These are phyloP conservation scores for Capricornis sumatraensis DNA, from an alignment of 2,113 vertebrate species.

Conservation along the genomic window DNA sequence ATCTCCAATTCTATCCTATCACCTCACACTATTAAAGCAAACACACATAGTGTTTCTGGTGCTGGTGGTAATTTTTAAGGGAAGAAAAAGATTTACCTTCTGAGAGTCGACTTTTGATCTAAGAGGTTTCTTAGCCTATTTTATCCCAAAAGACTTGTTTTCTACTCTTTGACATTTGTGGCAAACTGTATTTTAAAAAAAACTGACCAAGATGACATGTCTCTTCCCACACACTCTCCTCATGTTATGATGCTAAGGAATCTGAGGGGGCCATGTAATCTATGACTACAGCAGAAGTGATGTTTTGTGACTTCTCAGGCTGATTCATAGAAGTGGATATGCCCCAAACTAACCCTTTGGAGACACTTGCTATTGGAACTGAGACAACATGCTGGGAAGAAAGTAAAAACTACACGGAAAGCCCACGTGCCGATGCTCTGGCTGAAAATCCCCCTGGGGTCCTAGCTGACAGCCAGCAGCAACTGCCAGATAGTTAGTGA, in stretches of 20 bases:
- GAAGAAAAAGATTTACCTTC: background rate
- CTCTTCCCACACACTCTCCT: background rate
- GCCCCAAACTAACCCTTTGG: background rate
- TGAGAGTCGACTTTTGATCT: background rate
- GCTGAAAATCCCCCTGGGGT: background rate
- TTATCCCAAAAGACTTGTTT: background rate
- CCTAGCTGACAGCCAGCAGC: background rate
- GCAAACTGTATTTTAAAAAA: background rate
- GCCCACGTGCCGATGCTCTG: background rate
- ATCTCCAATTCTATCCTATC: background rate
- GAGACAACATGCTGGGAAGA: background rate
- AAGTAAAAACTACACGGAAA: background rate
- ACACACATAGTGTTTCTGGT: background rate
- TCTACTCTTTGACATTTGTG: background rate
- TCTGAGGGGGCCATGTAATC: background rate
- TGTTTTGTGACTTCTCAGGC: background rate
- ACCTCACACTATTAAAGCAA: background rate
- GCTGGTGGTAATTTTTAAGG: background rate
- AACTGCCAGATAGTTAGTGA: background rate
- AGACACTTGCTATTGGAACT: background rate
- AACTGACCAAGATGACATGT: background rate
- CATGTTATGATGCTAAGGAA: background rate
- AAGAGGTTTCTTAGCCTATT: background rate
- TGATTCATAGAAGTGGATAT: rapidly evolving
- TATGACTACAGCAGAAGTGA: background rate